Base-by-base conservation (phyloP, 2,888 invertebrate genomes). In the Glaucopsyche alexis region DNA sequence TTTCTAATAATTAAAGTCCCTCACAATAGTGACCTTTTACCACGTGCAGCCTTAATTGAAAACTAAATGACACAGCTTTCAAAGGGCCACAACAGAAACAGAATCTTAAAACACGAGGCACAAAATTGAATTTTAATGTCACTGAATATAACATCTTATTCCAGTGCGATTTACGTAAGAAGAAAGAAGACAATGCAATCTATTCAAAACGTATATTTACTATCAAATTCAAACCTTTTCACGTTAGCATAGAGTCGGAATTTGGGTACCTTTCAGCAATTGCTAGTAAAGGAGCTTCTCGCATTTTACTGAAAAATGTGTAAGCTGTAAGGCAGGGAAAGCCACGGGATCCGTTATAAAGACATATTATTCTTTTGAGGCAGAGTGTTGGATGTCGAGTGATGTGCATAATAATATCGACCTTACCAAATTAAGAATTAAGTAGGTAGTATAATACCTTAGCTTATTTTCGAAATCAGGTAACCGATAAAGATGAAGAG, bases 361-460 rank as follows among this genome's bases (percentile, higher is more conserved):
- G 92, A 92, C 90, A 89, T 91, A 92, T 92, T 91, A 91, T 91
- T 92, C 92, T 91, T 92, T 90, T 89, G 91, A 91, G 78, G 84
- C 83, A 83, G 84, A 85, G 81, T 81, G 81, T 69, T 78, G 82
- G 47, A 69, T 69, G 69, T 47, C 47, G 47, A 69, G 69, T 1
- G 69, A 47, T 69, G 69, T 11, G 14, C 45, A 66, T 7, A 3
- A n/a, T 42, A 42, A n/a, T 66, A 66, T 66, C 40, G 66, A 40
- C 42, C n/a, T 60, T 5, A 14, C 13, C 29, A 60, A 60, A 38
- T 29, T 60, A 38, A 60, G 11, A 19, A 55, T 19, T 16, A 7
- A n/a, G 14, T 50, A 55, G 16, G 16, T 16, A 16, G 7, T 9
- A 47, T 4, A 1, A 1, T 13, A 47, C 42, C 42, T 47, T 11